These are phyloP conservation scores for Endomychus coccineus DNA, from an alignment of 2,888 invertebrate species.

Conservation along the genomic window DNA sequence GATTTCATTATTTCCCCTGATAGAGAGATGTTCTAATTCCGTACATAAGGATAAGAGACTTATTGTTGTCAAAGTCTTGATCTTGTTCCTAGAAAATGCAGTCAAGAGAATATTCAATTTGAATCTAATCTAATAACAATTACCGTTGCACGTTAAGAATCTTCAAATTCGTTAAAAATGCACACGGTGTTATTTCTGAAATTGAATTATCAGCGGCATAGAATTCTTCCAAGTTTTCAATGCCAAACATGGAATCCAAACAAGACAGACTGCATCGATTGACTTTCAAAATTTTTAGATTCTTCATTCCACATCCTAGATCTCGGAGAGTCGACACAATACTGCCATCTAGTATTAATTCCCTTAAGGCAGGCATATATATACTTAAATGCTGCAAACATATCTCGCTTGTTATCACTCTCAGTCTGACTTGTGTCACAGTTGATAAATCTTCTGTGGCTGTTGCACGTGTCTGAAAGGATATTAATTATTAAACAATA, in stretches of 20 bases:
- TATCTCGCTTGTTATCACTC: constrained; percentile 58
- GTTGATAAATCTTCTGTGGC: constrained; percentile 44
- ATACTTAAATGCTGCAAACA: constrained; percentile 57
- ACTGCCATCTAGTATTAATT: constrained; percentile 60
- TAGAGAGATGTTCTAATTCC: constrained; percentile 33
- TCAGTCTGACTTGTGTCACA: constrained; percentile 53
- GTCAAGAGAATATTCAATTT: constrained; percentile 8
- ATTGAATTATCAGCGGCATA: constrained; percentile 58
- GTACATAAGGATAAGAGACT: constrained; percentile 39
- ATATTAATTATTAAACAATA: no score
- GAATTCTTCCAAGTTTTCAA: constrained; percentile 54
- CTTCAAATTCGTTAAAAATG: constrained; percentile 47
- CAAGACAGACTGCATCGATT: constrained; percentile 58
- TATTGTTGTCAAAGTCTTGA: constrained; percentile 33
- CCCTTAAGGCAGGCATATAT: constrained; percentile 54
- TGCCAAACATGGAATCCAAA: constrained; percentile 61
- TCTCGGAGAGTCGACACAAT: constrained; percentile 59
- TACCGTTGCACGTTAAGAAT: constrained; percentile 44
- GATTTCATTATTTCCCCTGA: constrained; percentile 46
- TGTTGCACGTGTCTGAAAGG: constrained; percentile 43
- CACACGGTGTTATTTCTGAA: constrained; percentile 54
- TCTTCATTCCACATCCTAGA: constrained; percentile 57
- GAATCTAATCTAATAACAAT: constrained; percentile 9
- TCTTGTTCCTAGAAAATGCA: constrained; percentile 34
- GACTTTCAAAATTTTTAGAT: constrained; percentile 52